A percentile compares a stretch with the other conserved stretches of the same genome.
These are phyloP conservation scores for Eclectus roratus DNA, from an alignment of 2,113 vertebrate species.

Conservation along the genomic window DNA sequence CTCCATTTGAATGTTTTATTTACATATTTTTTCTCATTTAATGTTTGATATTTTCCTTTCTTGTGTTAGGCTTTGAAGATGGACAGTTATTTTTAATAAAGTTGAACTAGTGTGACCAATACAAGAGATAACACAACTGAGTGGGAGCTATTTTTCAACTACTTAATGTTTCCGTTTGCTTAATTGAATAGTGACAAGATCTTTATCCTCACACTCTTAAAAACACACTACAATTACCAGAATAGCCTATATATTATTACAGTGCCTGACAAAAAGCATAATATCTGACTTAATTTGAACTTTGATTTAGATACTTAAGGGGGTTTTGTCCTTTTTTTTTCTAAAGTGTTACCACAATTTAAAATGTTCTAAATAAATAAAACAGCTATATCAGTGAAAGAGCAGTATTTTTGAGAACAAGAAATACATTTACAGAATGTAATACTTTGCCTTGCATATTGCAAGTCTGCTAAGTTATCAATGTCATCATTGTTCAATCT, in stretches of 20 bases:
- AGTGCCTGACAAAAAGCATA: background rate
- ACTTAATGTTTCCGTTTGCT: background rate
- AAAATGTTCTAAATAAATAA: background rate
- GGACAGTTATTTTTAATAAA: background rate
- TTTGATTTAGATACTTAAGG: background rate
- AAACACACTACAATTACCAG: background rate
- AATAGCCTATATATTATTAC: background rate
- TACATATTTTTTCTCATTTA: background rate
- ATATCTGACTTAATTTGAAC: background rate
- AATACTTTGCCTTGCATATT: background rate
- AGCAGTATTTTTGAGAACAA: background rate
- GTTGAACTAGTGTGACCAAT: background rate
- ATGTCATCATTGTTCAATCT: background rate
- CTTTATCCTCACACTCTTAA: background rate
- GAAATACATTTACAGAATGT: background rate
- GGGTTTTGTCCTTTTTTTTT: background rate
- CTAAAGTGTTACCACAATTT: background rate
- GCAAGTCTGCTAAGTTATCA: background rate
- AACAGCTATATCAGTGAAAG: background rate
- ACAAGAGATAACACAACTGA: background rate
- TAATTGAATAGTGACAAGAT: background rate
- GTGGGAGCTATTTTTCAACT: background rate
- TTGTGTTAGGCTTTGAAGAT: background rate
- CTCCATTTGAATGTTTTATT: background rate
- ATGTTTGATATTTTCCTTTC: background rate